Evolutionary conservation across 2,113 vertebrate genomes (phyloP), one percentile per base, ranked within the genome.

Genomic region (Chitala chitala): DNA sequence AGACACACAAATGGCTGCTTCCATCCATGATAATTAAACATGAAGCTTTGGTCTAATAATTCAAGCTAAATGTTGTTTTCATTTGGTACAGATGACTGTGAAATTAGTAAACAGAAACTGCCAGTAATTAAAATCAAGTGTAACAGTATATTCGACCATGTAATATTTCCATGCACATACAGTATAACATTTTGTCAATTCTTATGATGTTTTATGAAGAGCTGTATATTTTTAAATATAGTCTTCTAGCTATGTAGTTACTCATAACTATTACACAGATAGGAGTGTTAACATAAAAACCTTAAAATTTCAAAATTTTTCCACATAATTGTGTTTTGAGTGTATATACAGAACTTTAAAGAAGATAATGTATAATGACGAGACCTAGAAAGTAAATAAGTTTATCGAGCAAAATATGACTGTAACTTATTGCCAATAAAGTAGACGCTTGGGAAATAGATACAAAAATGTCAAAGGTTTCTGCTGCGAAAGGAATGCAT

Each of bases 51-150:
- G 44, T 31, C 26, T 46, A 29, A 24, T 44, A 15, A 24, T 51
- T 17, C 46, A 69, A 69, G 48, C 26, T 20, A 69, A 69, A 69
- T 69, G 53, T 53, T 51, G 8, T 69, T 53, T 69, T 69, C 44
- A 68, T 46, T 68, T 50, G 24, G 26, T 51, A 53, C 10, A 15
- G 50, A 50, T 69, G 24, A 48, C 22, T 48, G 66, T n/a, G n/a
- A n/a, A 69, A n/a, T 17, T 10, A 24, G 66, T 40, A 33, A 8
- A n/a, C 26, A 31, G 31, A 38, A 13, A 40, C 51, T 5, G 33
- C 51, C 29, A 36, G 40, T 17, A 71, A 24, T 66, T 24, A 24
- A 42, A 29, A 69, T 69, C 26, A 20, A 53, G 68, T 20, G 29
- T 31, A 13, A 31, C 42, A 20, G 42, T 50, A 20, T 50, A 46